Conservation (phyloP, 2,797 vertebrate genomes). For the Macropodus opercularis region DNA sequence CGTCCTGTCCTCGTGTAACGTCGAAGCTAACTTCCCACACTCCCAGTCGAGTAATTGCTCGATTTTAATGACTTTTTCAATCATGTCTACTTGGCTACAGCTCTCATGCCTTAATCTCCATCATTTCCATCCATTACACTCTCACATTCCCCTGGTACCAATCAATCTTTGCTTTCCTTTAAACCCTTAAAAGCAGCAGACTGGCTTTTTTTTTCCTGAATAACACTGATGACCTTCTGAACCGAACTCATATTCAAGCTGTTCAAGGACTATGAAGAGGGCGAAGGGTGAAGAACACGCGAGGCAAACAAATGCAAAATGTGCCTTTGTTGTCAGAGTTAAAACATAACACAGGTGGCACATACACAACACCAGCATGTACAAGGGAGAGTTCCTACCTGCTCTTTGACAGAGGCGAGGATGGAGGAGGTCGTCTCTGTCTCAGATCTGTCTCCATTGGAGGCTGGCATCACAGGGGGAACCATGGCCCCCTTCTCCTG, state of each 20-base stretch:
- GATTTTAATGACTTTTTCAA: conserved; percentile 69
- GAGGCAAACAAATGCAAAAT: background rate
- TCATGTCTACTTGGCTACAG: conserved; percentile 61
- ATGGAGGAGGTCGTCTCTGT: conserved; percentile 96
- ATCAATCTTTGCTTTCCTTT: conserved; percentile 60
- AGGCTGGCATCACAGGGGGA: conserved; percentile 89
- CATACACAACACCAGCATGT: conserved; percentile 1
- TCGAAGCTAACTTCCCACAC: conserved; percentile 32
- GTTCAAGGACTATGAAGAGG: conserved; percentile 11
- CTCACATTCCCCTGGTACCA: conserved; percentile 51
- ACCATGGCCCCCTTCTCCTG: conserved; percentile 93
- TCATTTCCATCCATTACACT: conserved; percentile 69
- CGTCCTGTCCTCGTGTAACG: background rate
- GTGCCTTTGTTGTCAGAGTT: conserved; percentile 1
- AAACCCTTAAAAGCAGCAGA: conserved; percentile 39
- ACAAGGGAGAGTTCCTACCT: conserved; percentile 81
- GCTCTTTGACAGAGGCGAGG: conserved; percentile 97
- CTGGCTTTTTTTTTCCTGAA: conserved; percentile 4
- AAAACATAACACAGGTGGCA: conserved; percentile 5
- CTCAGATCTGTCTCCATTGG: conserved; percentile 93
- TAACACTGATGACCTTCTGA: conserved; percentile 36
- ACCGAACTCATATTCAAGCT: conserved; percentile 21
- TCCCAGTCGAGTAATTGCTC: conserved; percentile 54
- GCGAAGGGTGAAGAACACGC: background rate
- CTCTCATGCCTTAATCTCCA: conserved; percentile 54